Base-by-base conservation (phyloP, 92 coral and sea anemone genomes). In the Epizoanthus stellaris region DNA sequence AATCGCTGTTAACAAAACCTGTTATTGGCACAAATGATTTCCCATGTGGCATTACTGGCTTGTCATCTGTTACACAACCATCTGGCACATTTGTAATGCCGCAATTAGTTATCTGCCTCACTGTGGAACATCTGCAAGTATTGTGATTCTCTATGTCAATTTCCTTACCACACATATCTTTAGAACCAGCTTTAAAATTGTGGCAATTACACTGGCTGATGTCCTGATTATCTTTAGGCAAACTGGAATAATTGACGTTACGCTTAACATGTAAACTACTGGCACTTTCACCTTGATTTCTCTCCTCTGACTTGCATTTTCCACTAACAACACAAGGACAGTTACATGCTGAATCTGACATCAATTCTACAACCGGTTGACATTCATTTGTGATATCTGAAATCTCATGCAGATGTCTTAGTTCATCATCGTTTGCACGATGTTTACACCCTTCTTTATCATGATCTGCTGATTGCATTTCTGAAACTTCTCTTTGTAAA, bases 21-120 rank as follows among this genome's bases (percentile, higher is more conserved):
- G 95, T 89, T 11, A 92, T 75, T 3, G 95, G 93, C 5, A 77
- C 77, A 54, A 86, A 92, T 53, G 95, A 92, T 82, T 45, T 77
- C 16, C 5, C 12, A 34, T 47, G 64, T 56, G 16, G 34, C 19
- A 4, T 54, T 4, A 11, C 17, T 19, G 65, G 14, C 10, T 45
- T 52, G 21, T 36, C 23, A 38, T 43, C 23, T 25, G 47, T 40
- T 39, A 2, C 8, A 19, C 73, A 68, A 9, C 73, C 42, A 43
- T 39, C 4, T 19, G 40, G n/a, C 56, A 10, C 34, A 42, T 49
- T n/a, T 13, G 36, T n/a, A n/a, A 7, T 5, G 52, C 73, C 16
- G 0, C 73, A 30, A 19, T 15, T 4, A 7, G 40, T 23, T 38
- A 4, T 6, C 42, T 17, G 52, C 42, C 39, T 25, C 12, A 13